Evolutionary conservation across 2,113 vertebrate genomes (phyloP).

Genomic region (Procavia capensis): DNA sequence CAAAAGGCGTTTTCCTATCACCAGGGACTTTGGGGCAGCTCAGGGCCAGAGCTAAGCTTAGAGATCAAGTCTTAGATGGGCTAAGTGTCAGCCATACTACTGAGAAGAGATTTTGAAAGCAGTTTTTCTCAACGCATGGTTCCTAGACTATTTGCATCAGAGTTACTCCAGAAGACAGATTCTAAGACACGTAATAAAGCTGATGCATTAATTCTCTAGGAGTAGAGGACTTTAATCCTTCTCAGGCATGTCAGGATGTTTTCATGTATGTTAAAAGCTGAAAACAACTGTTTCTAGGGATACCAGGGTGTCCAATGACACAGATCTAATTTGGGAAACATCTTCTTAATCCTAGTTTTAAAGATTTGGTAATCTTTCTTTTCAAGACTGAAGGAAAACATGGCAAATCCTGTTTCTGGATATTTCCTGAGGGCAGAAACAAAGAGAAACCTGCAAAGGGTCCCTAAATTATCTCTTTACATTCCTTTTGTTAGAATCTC

Average conservation of each 20-base stretch:
- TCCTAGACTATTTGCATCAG: neutral
- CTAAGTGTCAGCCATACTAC: neutral
- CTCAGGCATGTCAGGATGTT: neutral
- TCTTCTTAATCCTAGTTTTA: neutral
- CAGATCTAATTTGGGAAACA: neutral
- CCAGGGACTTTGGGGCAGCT: neutral
- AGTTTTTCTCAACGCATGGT: neutral
- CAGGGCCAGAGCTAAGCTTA: neutral
- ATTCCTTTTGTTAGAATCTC: neutral
- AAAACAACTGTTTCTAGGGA: neutral
- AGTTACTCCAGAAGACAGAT: neutral
- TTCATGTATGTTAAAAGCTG: neutral
- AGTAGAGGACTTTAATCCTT: neutral
- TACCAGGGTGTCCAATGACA: neutral
- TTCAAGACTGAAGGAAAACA: neutral
- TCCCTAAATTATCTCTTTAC: neutral
- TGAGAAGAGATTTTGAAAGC: neutral
- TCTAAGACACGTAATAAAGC: neutral
- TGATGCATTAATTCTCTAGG: neutral
- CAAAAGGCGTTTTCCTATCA: neutral
- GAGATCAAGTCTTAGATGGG: neutral
- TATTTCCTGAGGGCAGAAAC: neutral
- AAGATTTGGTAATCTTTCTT: neutral
- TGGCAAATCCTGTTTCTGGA: neutral
- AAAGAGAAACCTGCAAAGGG: neutral